Conservation (phyloP, 1,140 invertebrate genomes). For the Goniozus legneri region DNA sequence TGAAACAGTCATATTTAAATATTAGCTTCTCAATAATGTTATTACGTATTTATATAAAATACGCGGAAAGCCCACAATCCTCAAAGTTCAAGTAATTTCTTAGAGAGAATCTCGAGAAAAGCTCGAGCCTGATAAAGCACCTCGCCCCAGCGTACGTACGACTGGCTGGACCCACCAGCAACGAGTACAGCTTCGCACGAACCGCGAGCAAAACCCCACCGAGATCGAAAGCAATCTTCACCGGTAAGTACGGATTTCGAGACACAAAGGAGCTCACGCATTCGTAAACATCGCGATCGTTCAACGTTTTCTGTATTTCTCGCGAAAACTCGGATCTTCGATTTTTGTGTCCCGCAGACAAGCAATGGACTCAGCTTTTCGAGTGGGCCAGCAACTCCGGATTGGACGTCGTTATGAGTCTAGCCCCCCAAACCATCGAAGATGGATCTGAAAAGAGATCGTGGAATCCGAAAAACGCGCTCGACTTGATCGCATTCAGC, state of each 20-base stretch:
- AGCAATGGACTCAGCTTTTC: conserved; percentile 33
- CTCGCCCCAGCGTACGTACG: conserved; percentile 61
- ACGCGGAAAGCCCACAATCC: too few relatives aligned
- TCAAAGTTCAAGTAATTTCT: conserved; percentile 32
- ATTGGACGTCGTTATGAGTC: conserved; percentile 35
- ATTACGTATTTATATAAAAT: too few relatives aligned
- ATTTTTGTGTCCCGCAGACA: conserved; percentile 27
- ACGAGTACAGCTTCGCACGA: conserved; percentile 50
- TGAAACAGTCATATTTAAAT: too few relatives aligned
- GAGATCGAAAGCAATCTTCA: too few relatives aligned
- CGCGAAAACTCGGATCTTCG: too few relatives aligned
- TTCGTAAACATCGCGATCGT: too few relatives aligned
- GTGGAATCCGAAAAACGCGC: conserved; percentile 57
- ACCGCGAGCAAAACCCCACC: conserved; percentile 31
- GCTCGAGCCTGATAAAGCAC: conserved; percentile 56
- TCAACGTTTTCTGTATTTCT: too few relatives aligned
- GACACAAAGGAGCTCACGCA: neutral
- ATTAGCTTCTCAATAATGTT: too few relatives aligned
- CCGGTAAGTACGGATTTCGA: neutral
- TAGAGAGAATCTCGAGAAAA: conserved; percentile 24
- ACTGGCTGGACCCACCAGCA: conserved; percentile 59
- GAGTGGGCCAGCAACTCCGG: conserved; percentile 39
- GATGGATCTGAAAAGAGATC: conserved; percentile 13
- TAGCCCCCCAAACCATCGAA: conserved; percentile 24
- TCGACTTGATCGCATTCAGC: conserved; percentile 58